These are phyloP conservation scores for Lepus oiostolus DNA, from an alignment of 2,797 vertebrate genomes.

Conservation along the genomic window DNA sequence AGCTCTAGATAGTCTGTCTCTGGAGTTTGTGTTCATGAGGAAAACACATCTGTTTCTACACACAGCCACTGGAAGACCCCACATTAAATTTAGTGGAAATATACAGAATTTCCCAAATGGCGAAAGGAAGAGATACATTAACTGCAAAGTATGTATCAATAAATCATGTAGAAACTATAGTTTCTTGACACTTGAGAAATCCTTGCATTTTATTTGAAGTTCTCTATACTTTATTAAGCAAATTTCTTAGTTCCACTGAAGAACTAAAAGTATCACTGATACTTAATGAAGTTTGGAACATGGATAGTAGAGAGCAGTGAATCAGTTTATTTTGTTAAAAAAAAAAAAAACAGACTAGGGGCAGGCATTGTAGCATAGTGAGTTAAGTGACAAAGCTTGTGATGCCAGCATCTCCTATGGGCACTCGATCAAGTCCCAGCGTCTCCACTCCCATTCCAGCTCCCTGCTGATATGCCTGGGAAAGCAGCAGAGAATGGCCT, in stretches of 20 bases:
- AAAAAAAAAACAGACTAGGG: neutral
- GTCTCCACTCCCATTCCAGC: no score
- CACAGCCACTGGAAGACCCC: neutral
- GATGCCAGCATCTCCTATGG: no score
- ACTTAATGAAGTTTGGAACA: neutral
- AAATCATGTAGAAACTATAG: neutral
- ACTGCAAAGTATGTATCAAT: neutral
- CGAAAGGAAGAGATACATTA: neutral
- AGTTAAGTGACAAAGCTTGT: no score
- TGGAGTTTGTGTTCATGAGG: neutral
- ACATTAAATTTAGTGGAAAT: slow-evolving; percentile 23
- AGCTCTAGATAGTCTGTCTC: neutral
- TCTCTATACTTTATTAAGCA: neutral
- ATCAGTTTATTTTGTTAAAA: neutral
- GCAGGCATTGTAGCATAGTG: no score
- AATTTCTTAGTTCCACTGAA: neutral
- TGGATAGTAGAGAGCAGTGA: neutral
- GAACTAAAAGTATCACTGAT: neutral
- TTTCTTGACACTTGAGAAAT: slow-evolving; percentile 28
- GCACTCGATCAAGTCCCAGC: no score
- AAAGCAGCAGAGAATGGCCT: no score
- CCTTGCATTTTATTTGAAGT: neutral
- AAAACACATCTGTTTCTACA: neutral
- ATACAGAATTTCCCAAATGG: slow-evolving; percentile 1
- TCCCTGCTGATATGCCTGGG: no score